Evolutionary conservation across 2,888 invertebrate genomes (phyloP).

Genomic region (Plebejus anna): DNA sequence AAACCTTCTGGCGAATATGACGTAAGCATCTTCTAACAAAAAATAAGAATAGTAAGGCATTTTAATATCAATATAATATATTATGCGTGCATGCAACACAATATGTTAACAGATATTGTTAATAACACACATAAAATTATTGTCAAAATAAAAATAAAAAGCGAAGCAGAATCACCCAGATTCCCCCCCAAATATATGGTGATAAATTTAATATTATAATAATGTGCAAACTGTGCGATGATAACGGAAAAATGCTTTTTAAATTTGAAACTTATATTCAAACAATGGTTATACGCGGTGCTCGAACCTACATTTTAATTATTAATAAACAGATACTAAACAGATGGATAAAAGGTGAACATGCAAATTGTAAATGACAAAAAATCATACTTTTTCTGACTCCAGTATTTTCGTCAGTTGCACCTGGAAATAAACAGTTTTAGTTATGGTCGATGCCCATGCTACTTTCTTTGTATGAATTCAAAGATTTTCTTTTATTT

Average conservation of each 20-base stretch:
- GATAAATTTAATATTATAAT: too few relatives aligned
- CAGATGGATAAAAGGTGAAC: background rate
- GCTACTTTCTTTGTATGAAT: background rate
- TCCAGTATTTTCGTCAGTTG: slow-evolving; percentile 56
- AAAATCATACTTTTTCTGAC: slow-evolving; percentile 61
- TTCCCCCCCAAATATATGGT: too few relatives aligned
- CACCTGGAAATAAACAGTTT: slow-evolving; percentile 50
- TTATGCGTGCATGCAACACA: too few relatives aligned
- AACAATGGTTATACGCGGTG: background rate
- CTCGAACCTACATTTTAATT: background rate
- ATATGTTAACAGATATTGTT: too few relatives aligned
- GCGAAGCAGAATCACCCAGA: too few relatives aligned
- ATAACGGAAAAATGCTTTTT: background rate
- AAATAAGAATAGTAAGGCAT: too few relatives aligned
- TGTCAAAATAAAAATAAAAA: too few relatives aligned
- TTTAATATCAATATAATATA: too few relatives aligned
- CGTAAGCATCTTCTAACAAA: too few relatives aligned
- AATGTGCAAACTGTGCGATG: background rate
- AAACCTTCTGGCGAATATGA: too few relatives aligned
- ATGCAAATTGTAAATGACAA: slow-evolving; percentile 27
- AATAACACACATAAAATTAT: too few relatives aligned
- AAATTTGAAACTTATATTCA: background rate
- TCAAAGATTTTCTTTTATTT: background rate
- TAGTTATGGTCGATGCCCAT: slow-evolving; percentile 5
- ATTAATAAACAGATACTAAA: background rate